These are phyloP conservation scores for Pseudorhombus dupliciocellatus DNA, from an alignment of 2,113 vertebrate species.

Conservation along the genomic window DNA sequence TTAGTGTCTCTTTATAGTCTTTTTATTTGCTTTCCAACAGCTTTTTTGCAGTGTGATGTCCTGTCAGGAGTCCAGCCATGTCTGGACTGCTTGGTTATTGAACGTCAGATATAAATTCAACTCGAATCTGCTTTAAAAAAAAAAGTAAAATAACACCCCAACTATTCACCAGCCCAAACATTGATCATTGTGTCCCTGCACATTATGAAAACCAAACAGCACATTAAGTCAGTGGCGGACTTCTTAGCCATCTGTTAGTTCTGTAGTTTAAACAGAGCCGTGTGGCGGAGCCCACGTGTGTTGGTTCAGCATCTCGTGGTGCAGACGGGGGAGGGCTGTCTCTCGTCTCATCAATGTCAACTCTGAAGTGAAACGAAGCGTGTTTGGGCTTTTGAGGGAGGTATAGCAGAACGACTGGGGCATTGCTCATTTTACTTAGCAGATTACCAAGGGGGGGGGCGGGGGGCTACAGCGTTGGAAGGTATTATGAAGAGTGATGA, in stretches of 20 bases:
- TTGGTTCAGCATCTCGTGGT: slow-evolving; percentile 15
- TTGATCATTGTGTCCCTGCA: slow-evolving; percentile 53
- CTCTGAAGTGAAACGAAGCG: slow-evolving; percentile 66
- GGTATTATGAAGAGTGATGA: slow-evolving; percentile 74
- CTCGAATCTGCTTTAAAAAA: background rate
- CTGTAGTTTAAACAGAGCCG: slow-evolving; percentile 48
- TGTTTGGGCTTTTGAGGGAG: slow-evolving; percentile 48
- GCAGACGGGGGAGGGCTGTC: slow-evolving; percentile 50
- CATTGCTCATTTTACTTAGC: slow-evolving; percentile 67
- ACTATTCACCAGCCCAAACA: slow-evolving; percentile 21
- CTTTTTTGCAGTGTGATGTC: background rate
- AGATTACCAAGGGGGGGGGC: slow-evolving; percentile 49
- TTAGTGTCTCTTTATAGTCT: background rate
- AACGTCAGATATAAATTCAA: slow-evolving; percentile 2
- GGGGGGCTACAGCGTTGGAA: slow-evolving; percentile 12
- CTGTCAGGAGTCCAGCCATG: background rate
- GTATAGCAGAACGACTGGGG: slow-evolving; percentile 26
- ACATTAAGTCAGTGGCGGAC: slow-evolving; percentile 56
- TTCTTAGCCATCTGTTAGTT: slow-evolving; percentile 58
- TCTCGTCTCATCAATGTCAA: slow-evolving; percentile 67
- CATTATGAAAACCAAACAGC: slow-evolving; percentile 66
- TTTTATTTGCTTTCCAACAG: background rate
- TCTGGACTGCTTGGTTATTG: background rate
- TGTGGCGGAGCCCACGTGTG: slow-evolving; percentile 25
- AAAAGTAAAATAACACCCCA: slow-evolving; percentile 13